Conservation (phyloP, 2,888 invertebrate species). For the Epinotia ramella region DNA sequence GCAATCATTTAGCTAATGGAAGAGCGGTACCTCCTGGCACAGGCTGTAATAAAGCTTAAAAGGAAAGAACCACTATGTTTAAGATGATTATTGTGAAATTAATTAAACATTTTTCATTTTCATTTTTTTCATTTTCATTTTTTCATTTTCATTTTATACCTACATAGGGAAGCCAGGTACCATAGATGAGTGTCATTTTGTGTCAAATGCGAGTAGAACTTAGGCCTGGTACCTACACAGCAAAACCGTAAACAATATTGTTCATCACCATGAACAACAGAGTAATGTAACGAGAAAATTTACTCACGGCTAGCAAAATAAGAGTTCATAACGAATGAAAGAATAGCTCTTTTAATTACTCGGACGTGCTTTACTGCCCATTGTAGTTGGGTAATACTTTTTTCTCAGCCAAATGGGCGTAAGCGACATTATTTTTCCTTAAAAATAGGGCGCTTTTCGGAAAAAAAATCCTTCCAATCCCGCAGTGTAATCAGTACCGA, state of each 20-base stretch:
- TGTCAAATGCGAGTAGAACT: not conserved
- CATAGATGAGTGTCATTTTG: no score
- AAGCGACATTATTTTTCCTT: not conserved
- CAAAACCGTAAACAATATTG: not conserved
- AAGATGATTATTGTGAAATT: no score
- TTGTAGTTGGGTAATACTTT: slow-evolving; percentile 1
- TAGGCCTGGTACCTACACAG: not conserved
- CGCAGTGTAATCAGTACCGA: slow-evolving; percentile 31
- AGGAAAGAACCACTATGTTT: no score
- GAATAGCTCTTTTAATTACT: slow-evolving; percentile 11
- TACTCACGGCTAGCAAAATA: not conserved
- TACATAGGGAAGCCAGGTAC: no score
- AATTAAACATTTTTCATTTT: no score
- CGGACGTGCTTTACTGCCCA: slow-evolving; percentile 5
- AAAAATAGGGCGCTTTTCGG: not conserved
- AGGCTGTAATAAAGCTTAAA: no score
- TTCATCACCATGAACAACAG: slow-evolving; percentile 2
- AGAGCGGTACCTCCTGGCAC: no score
- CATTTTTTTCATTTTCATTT: no score
- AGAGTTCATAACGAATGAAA: slow-evolving; percentile 9
- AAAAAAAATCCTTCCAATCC: slow-evolving; percentile 18
- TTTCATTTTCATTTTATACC: no score
- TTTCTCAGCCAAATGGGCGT: not conserved
- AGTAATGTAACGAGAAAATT: slow-evolving; percentile 4
- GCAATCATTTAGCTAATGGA: no score